phyloP scores from a whole-genome alignment of 2,113 vertebrate genomes.

The Trichomycterus rosablanca region DNA sequence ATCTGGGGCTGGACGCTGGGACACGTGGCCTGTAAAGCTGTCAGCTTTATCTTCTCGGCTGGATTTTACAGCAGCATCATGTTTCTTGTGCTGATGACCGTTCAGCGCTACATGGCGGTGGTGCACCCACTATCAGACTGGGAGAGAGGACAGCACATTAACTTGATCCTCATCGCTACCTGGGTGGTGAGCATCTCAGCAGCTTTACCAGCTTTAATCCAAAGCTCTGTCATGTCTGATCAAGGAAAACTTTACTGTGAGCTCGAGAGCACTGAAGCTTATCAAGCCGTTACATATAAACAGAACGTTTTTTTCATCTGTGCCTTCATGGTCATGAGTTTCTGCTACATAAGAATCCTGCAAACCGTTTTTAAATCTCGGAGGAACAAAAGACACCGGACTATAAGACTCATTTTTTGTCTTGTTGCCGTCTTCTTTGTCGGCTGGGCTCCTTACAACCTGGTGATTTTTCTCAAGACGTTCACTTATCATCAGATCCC shows the following conservation, averaged over 20 bases:
- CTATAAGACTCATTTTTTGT: constrained; percentile 79
- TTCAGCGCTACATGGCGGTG: constrained; percentile 49
- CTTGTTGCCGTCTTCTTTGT: constrained; percentile 79
- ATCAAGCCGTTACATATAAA: constrained; percentile 25
- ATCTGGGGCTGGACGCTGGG: constrained; percentile 74
- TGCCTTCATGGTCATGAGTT: constrained; percentile 69
- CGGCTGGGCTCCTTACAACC: constrained; percentile 87
- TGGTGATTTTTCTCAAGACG: constrained; percentile 69
- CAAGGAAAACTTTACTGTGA: constrained; percentile 46
- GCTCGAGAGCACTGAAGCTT: constrained; percentile 50
- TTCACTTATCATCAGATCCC: constrained; percentile 37
- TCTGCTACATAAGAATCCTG: constrained; percentile 79
- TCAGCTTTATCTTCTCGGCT: constrained; percentile 72
- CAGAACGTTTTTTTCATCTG: constrained; percentile 73
- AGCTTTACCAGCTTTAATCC: constrained; percentile 69
- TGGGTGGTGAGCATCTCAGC: constrained; percentile 72
- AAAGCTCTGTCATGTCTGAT: constrained; percentile 43
- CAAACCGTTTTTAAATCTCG: constrained; percentile 63
- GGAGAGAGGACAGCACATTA: constrained; percentile 33
- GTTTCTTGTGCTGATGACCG: constrained; percentile 80
- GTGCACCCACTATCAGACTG: constrained; percentile 67
- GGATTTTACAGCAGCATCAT: constrained; percentile 84
- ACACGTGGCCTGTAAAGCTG: constrained; percentile 70
- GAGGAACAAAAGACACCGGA: constrained; percentile 71
- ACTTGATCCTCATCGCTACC: constrained; percentile 52